These are phyloP conservation scores for Acleris laterana DNA, from an alignment of 2,888 invertebrate species.

Conservation along the genomic window DNA sequence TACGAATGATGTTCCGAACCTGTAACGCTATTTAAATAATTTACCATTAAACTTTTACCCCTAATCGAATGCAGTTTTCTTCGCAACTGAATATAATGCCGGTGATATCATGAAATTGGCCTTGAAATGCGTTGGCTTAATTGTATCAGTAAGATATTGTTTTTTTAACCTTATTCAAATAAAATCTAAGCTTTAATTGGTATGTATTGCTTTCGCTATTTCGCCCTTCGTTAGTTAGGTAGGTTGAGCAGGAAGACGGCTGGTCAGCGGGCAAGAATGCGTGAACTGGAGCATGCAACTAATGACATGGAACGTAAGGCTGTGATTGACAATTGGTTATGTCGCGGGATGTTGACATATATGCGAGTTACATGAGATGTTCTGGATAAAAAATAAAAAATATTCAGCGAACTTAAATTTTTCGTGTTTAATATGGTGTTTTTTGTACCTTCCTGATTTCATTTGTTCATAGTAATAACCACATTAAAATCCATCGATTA, in stretches of 20 bases:
- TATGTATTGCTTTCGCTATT: conserved; percentile 41
- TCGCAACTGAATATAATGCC: conserved; percentile 12
- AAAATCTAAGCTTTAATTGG: not conserved
- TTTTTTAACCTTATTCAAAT: not conserved
- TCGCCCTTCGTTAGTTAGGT: conserved; percentile 54
- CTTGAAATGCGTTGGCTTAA: not conserved
- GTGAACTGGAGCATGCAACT: conserved; percentile 54
- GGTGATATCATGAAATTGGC: conserved; percentile 14
- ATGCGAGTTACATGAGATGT: not conserved
- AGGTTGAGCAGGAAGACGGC: conserved; percentile 63
- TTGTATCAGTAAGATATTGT: not conserved
- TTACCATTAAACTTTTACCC: too few relatives aligned
- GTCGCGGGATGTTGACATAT: conserved; percentile 11
- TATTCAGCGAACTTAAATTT: too few relatives aligned
- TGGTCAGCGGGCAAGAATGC: conserved; percentile 52
- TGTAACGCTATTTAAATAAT: too few relatives aligned
- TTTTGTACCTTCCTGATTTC: too few relatives aligned
- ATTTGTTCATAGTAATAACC: too few relatives aligned
- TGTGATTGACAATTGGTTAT: conserved; percentile 19
- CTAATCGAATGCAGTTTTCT: conserved; percentile 11
- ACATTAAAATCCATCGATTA: too few relatives aligned
- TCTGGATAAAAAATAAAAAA: too few relatives aligned
- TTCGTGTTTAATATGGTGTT: too few relatives aligned
- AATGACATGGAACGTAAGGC: conserved; percentile 34
- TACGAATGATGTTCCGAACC: too few relatives aligned